A percentile compares a stretch with the other conserved stretches of the same genome.
These are phyloP conservation scores for Hirundo rustica DNA, from an alignment of 2,797 vertebrate genomes.

Conservation along the genomic window DNA sequence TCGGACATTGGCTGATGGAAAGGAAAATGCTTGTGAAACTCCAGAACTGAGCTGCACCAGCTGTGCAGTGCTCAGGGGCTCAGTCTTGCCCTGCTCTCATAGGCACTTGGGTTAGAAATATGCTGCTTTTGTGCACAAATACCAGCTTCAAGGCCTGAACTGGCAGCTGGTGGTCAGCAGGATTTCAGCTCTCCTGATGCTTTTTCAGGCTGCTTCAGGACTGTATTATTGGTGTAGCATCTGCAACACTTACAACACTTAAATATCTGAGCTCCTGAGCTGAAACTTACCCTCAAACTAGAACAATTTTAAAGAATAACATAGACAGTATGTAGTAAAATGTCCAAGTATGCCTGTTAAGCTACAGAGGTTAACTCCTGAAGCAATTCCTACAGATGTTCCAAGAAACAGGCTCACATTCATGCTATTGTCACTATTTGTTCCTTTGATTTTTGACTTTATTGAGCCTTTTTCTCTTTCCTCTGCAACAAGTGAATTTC, in stretches of 20 bases:
- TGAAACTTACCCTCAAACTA: neutral
- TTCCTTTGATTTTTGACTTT: neutral
- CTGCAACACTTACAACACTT: neutral
- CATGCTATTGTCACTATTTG: neutral
- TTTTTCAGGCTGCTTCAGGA: neutral
- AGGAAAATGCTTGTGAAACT: constrained; percentile 54
- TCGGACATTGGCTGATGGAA: neutral
- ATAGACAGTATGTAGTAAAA: neutral
- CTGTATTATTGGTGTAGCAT: neutral
- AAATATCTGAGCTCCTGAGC: neutral
- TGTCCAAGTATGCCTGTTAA: neutral
- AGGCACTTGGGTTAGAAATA: neutral
- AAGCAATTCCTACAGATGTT: neutral
- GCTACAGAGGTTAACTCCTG: neutral
- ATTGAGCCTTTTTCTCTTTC: neutral
- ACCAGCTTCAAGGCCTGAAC: neutral
- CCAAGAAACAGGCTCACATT: neutral
- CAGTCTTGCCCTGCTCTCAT: neutral
- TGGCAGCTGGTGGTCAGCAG: neutral
- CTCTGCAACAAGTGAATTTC: neutral
- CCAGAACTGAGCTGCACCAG: neutral
- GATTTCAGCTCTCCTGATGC: neutral
- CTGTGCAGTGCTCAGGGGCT: constrained; percentile 12
- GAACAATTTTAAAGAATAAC: neutral
- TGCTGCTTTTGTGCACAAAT: constrained; percentile 14